Evolutionary conservation across 2,113 vertebrate genomes (phyloP).

Genomic region (Reinhardtius hippoglossoides): DNA sequence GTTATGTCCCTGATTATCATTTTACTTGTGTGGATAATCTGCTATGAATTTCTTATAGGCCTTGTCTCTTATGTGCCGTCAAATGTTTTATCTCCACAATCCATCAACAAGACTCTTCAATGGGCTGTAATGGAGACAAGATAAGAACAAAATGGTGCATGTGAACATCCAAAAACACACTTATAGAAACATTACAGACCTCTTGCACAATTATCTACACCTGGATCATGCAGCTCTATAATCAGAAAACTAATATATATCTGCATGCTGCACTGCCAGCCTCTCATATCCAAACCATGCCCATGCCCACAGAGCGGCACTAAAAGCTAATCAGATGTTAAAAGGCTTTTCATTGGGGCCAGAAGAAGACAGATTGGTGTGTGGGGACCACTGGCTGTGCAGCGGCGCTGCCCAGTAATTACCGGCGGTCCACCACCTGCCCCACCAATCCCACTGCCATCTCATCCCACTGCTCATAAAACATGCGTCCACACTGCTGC

Average conservation of each 20-base stretch:
- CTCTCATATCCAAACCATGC: conserved; percentile 20
- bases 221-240: conserved; percentile 23
- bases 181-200: conserved; percentile 11
- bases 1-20: conserved; percentile 57
- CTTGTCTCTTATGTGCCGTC: conserved; percentile 43
- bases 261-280: not conserved
- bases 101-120: conserved; percentile 39
- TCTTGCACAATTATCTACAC: conserved; percentile 19
- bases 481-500: conserved; percentile 41
- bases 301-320: conserved; percentile 25
- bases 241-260: conserved; percentile 16
- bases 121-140: not conserved
- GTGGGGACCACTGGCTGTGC: conserved; percentile 66
- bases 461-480: conserved; percentile 44
- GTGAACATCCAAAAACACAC: conserved; percentile 24
- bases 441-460: conserved; percentile 26
- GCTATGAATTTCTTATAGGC: conserved; percentile 61
- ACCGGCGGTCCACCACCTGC: conserved; percentile 71
- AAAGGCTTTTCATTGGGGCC: conserved; percentile 78
- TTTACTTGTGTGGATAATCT: conserved; percentile 58
- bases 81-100: conserved; percentile 57
- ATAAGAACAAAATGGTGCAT: conserved; percentile 10
- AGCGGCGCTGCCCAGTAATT: conserved; percentile 53
- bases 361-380: conserved; percentile 75
- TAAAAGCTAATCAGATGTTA: conserved; percentile 77